Percentiles rank a stretch among this genome's conserved stretches.
Evolutionary conservation across 2,113 vertebrate species (phyloP).

Genomic region (Tachuris rubrigastra): DNA sequence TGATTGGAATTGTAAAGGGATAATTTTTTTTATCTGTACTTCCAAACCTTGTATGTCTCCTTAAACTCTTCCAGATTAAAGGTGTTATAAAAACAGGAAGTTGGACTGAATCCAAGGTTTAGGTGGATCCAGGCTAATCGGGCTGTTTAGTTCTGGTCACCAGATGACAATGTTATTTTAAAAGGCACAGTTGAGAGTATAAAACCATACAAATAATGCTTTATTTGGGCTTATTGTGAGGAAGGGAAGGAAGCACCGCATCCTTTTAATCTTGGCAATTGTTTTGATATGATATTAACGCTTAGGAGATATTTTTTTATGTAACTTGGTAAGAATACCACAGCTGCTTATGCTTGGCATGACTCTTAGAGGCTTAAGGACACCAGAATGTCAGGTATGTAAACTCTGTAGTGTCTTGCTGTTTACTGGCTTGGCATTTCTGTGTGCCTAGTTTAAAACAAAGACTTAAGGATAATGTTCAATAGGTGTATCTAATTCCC

Average conservation of each 20-base stretch:
- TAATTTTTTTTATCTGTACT: conserved; percentile 27
- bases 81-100: conserved; percentile 53
- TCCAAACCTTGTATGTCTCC: not conserved
- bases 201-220: not conserved
- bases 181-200: not conserved
- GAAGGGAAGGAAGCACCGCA: not conserved
- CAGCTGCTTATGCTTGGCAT: not conserved
- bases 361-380: not conserved
- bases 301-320: not conserved
- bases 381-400: not conserved
- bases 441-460: not conserved
- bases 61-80: conserved; percentile 40
- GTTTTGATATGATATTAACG: not conserved
- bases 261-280: not conserved
- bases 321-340: not conserved
- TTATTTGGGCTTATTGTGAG: not conserved
- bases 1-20: not conserved
- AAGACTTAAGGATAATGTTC: not conserved
- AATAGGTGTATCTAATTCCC: not conserved
- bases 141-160: conserved; percentile 15
- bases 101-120: conserved; percentile 53
- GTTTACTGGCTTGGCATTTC: not conserved
- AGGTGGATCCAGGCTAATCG: conserved; percentile 59
- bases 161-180: conserved; percentile 46
- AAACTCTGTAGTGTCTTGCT: not conserved